Evolutionary conservation across 1,140 invertebrate species (phyloP).

Genomic region (Acromyrmex charruanus): DNA sequence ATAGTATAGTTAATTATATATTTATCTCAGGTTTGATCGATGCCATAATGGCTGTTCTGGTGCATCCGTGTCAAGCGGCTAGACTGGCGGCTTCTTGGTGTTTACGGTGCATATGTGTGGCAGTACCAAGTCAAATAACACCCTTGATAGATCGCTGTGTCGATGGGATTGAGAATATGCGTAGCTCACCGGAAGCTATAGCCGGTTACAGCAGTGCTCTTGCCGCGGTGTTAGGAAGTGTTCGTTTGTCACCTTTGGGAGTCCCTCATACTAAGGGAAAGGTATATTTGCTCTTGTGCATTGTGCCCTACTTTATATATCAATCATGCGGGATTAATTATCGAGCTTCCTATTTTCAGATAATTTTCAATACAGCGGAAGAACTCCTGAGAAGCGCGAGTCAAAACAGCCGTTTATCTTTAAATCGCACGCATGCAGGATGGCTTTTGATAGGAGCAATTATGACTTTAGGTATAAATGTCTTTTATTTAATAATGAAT

Average conservation of each 20-base stretch:
- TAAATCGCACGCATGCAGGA: conserved; percentile 98
- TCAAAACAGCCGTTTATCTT: conserved; percentile 97
- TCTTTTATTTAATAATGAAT: conserved; percentile 38
- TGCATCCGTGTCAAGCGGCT: conserved; percentile 97
- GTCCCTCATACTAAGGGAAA: conserved; percentile 98
- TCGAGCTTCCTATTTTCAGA: conserved; percentile 82
- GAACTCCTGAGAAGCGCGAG: conserved; percentile 98
- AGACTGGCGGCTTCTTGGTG: conserved; percentile 98
- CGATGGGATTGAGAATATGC: conserved; percentile 94
- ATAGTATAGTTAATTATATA: conserved; percentile 32
- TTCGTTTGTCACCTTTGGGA: conserved; percentile 96
- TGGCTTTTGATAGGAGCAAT: conserved; percentile 99
- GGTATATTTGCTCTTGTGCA: conserved; percentile 85
- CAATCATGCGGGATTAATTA: conserved; percentile 1
- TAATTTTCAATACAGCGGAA: conserved; percentile 98
- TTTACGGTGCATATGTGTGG: conserved; percentile 95
- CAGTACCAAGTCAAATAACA: conserved; percentile 97
- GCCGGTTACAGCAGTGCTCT: conserved; percentile 97
- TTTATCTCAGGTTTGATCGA: conserved; percentile 85
- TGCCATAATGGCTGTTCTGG: conserved; percentile 91
- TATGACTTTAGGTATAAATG: conserved; percentile 94
- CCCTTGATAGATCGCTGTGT: conserved; percentile 96
- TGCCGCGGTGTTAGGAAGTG: conserved; percentile 96
- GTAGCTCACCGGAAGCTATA: conserved; percentile 97
- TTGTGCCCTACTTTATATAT: conserved; percentile 12